A percentile compares a stretch with the other conserved stretches of the same genome.
Conservation (phyloP, 2,888 invertebrate genomes). For the Lapara coniferarum region DNA sequence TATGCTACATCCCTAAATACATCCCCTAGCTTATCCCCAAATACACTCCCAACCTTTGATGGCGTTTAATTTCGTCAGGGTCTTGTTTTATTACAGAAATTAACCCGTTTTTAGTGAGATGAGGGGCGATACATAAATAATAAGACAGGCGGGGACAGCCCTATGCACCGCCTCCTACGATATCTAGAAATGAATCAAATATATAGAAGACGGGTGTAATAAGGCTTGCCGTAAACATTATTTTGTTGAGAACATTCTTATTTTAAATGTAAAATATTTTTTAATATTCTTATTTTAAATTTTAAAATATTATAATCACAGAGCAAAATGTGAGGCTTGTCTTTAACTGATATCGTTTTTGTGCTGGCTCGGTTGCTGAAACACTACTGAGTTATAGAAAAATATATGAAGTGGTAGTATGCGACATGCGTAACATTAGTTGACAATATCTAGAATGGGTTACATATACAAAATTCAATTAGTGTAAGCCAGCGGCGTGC, state of each 20-base stretch:
- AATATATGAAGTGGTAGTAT: too few species aligned
- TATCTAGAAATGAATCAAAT: conserved; percentile 11
- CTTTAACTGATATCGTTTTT: too few species aligned
- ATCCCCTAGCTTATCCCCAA: not conserved
- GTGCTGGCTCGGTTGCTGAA: too few species aligned
- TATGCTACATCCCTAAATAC: not conserved
- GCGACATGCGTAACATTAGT: too few species aligned
- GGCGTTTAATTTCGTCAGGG: conserved; percentile 58
- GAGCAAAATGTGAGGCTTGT: too few species aligned
- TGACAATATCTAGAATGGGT: too few species aligned
- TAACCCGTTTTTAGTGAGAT: conserved; percentile 70
- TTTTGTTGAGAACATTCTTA: conserved; percentile 1
- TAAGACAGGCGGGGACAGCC: conserved; percentile 31
- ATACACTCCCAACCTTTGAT: conserved; percentile 42
- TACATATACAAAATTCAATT: too few species aligned
- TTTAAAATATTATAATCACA: too few species aligned
- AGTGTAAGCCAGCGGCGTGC: too few species aligned
- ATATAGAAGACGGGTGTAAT: conserved; percentile 3
- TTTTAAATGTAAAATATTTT: not conserved
- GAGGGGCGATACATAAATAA: conserved; percentile 65
- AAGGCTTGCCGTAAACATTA: conserved; percentile 10
- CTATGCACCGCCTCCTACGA: conserved; percentile 19
- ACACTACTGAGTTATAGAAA: too few species aligned
- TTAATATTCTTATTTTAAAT: not conserved
- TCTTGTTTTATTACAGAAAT: conserved; percentile 71